Conservation (phyloP, 2,797 vertebrate genomes). For the Lophotriccus pileatus region DNA sequence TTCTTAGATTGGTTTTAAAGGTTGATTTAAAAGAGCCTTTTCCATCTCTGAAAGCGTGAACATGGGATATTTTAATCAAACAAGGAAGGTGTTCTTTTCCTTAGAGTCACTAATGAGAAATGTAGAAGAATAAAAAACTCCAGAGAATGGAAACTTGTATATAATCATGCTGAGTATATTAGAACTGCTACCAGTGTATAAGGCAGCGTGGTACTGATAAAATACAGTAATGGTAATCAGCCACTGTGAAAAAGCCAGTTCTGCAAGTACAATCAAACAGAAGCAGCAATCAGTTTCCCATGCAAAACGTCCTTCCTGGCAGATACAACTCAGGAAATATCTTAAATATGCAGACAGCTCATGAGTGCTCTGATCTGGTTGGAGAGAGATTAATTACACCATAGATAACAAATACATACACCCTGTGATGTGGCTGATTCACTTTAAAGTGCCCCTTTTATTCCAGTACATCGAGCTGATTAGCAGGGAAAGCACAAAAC, state of each 20-base stretch:
- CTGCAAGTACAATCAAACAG: background rate
- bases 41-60: background rate
- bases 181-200: background rate
- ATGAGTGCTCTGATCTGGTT: background rate
- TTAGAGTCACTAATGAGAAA: background rate
- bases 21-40: background rate
- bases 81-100: background rate
- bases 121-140: background rate
- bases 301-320: background rate
- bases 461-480: background rate
- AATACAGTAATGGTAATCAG: background rate
- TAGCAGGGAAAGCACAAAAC: background rate
- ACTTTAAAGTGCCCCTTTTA: rapidly evolving
- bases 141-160: background rate
- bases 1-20: background rate
- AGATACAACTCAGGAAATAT: background rate
- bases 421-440: background rate
- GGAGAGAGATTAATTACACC: background rate
- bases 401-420: background rate
- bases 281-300: background rate
- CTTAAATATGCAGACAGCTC: background rate
- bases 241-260: background rate
- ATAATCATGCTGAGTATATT: background rate
- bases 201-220: background rate
- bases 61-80: background rate